phyloP scores from a whole-genome alignment of 1,140 invertebrate genomes.

The Drosophila dunni region DNA sequence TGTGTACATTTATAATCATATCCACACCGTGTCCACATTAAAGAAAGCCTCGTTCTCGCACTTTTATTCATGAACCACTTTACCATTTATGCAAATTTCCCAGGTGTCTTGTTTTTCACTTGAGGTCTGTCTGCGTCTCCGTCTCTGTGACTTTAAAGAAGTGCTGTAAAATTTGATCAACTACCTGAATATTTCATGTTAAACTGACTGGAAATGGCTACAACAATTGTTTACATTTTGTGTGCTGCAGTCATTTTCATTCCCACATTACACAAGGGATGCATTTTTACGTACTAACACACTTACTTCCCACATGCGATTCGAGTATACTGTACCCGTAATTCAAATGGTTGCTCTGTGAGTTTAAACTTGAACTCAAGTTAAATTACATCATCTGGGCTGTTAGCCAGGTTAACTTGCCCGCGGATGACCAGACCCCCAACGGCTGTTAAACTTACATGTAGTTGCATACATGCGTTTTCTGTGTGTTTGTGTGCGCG shows the following conservation, averaged over 20 bases:
- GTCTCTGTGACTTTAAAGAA: conserved; percentile 10
- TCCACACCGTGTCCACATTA: neutral
- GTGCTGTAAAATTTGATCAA: conserved; percentile 36
- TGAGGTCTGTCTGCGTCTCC: neutral
- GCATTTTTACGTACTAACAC: conserved; percentile 21
- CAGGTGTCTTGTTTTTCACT: conserved; percentile 51
- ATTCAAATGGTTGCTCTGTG: conserved; percentile 17
- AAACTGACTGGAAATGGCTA: conserved; percentile 1
- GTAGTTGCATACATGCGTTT: conserved; percentile 1
- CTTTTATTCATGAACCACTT: conserved; percentile 51
- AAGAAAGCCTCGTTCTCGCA: neutral
- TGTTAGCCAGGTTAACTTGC: conserved; percentile 19
- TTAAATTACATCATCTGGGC: conserved; percentile 21
- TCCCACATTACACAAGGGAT: conserved; percentile 33
- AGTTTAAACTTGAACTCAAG: neutral
- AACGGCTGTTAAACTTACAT: neutral
- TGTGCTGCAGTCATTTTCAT: conserved; percentile 17
- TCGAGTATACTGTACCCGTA: conserved; percentile 11
- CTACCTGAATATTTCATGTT: conserved; percentile 39
- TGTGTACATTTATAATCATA: neutral
- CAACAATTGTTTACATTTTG: conserved; percentile 1
- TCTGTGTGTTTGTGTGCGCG: neutral
- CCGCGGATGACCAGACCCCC: neutral
- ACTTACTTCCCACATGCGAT: conserved; percentile 2
- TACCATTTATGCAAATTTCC: conserved; percentile 56